Conservation (phyloP, 1,140 invertebrate genomes). For the Drosophila simulans region DNA sequence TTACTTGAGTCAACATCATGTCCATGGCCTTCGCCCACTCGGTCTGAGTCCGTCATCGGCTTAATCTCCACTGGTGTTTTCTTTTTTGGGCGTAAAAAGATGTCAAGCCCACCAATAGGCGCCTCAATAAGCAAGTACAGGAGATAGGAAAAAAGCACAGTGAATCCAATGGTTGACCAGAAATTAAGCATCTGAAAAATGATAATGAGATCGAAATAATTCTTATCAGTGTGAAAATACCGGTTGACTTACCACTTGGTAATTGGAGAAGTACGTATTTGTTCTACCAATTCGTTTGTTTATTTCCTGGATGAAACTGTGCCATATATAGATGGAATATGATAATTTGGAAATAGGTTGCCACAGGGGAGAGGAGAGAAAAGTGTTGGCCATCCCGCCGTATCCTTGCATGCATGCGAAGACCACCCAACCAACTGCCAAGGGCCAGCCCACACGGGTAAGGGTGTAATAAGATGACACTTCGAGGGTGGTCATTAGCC, state of each 20-base stretch:
- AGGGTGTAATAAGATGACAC: conserved; percentile 88
- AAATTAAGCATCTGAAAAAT: conserved; percentile 34
- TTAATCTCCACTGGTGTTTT: not conserved
- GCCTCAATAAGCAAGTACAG: conserved; percentile 50
- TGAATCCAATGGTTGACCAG: conserved; percentile 46
- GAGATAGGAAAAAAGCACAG: conserved; percentile 29
- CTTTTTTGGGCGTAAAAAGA: not conserved
- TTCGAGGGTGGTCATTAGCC: conserved; percentile 61
- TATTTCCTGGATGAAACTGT: conserved; percentile 66
- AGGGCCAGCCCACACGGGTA: conserved; percentile 86
- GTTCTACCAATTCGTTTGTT: not conserved
- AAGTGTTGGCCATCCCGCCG: conserved; percentile 86
- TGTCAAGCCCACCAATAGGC: conserved; percentile 16
- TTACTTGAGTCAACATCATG: not conserved
- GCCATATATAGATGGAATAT: conserved; percentile 85
- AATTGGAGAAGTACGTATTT: not conserved
- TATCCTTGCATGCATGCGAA: conserved; percentile 88
- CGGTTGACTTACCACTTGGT: not conserved
- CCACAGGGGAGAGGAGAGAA: conserved; percentile 84
- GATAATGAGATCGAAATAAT: not conserved
- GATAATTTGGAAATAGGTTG: conserved; percentile 85
- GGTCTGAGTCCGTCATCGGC: not conserved
- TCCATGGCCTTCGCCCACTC: too few relatives aligned
- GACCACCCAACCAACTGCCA: conserved; percentile 88
- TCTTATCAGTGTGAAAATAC: too few relatives aligned